phyloP scores from a whole-genome alignment of 2,113 vertebrate species.

The Pseudorectes ferrugineus region DNA sequence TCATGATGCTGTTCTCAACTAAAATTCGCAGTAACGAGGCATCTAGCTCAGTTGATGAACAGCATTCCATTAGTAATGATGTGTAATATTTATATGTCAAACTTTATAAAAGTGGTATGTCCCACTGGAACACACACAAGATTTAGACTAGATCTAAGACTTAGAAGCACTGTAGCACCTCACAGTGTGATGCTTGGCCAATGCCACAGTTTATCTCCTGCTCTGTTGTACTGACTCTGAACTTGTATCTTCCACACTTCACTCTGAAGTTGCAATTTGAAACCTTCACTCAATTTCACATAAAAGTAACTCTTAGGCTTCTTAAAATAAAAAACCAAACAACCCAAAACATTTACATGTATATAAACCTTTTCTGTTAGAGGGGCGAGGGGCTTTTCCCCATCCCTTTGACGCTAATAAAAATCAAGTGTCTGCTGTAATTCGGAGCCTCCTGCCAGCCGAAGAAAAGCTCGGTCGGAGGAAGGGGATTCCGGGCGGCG shows the following conservation, averaged over 20 bases:
- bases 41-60: not conserved
- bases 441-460: not conserved
- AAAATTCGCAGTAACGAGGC: not conserved
- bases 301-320: not conserved
- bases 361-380: rapidly evolving
- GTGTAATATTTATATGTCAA: rapidly evolving
- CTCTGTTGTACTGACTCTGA: rapidly evolving
- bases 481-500: rapidly evolving
- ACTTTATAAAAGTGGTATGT: rapidly evolving
- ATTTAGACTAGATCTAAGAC: too few relatives aligned
- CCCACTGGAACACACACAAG: rapidly evolving
- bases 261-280: not conserved
- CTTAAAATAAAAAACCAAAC: not conserved
- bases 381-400: not conserved
- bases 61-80: not conserved
- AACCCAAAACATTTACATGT: not conserved
- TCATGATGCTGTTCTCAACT: not conserved
- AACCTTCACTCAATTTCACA: rapidly evolving
- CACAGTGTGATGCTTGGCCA: too few relatives aligned
- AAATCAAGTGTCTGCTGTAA: rapidly evolving
- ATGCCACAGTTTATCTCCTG: not conserved
- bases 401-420: rapidly evolving
- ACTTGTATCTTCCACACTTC: too few relatives aligned
- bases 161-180: rapidly evolving
- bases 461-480: rapidly evolving